These are phyloP conservation scores for Anthophora plumipes DNA, from an alignment of 2,888 invertebrate species.

Conservation along the genomic window DNA sequence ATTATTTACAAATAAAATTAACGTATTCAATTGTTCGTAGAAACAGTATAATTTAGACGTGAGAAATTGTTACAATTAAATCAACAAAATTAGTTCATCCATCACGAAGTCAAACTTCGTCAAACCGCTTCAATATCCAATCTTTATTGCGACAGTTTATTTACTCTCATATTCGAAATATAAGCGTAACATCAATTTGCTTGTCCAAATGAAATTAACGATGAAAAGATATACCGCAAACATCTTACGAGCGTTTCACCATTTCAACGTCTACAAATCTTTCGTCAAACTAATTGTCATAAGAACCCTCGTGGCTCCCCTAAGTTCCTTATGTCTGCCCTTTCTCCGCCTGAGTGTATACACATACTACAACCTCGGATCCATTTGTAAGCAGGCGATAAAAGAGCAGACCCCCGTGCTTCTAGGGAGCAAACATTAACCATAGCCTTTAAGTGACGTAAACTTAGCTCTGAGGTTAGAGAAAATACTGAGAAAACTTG, in stretches of 20 bases:
- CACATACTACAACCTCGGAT: constrained; percentile 48
- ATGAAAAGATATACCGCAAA: constrained; percentile 1
- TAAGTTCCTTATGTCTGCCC: constrained; percentile 6
- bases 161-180: neutral
- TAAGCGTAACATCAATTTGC: neutral
- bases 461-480: constrained; percentile 37
- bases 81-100: too few species aligned
- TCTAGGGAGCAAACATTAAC: constrained; percentile 52
- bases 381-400: constrained; percentile 59
- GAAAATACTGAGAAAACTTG: constrained; percentile 40
- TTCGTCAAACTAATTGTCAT: constrained; percentile 48
- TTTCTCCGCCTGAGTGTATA: constrained; percentile 18
- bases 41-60: too few species aligned
- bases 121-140: too few species aligned
- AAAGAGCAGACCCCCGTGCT: constrained; percentile 50
- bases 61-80: too few species aligned
- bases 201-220: neutral
- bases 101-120: too few species aligned
- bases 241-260: constrained; percentile 20
- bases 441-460: constrained; percentile 29
- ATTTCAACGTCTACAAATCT: constrained; percentile 38
- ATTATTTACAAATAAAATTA: too few species aligned
- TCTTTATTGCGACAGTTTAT: too few species aligned
- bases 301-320: constrained; percentile 44
- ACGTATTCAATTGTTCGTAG: too few species aligned